These are phyloP conservation scores for Cebus imitator DNA, from an alignment of 2,113 vertebrate genomes.

Conservation along the genomic window DNA sequence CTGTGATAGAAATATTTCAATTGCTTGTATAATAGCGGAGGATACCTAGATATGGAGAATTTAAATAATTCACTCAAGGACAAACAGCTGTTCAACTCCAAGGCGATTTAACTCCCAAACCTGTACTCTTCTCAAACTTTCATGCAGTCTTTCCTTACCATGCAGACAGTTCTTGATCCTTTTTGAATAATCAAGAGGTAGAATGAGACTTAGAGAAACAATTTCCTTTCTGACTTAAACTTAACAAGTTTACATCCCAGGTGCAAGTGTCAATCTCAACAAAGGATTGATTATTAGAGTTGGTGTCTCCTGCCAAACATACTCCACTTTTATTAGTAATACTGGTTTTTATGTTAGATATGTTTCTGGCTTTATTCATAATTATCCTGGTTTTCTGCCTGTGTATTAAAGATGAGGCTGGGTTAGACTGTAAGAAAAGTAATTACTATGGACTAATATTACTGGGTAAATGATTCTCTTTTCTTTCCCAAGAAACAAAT, in stretches of 20 bases:
- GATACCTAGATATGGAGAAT: neutral
- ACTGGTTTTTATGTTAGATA: neutral
- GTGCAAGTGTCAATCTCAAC: neutral
- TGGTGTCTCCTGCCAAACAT: neutral
- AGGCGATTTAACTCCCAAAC: neutral
- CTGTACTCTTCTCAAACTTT: neutral
- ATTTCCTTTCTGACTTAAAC: neutral
- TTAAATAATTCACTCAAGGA: neutral
- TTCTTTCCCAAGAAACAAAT: neutral
- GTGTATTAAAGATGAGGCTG: neutral
- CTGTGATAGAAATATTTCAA: neutral
- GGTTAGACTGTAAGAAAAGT: neutral
- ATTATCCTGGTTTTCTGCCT: neutral
- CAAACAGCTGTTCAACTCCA: neutral
- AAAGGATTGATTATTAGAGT: neutral
- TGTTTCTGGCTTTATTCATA: constrained; percentile 8
- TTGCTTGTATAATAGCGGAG: neutral
- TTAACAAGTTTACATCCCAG: neutral
- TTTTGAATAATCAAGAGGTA: neutral
- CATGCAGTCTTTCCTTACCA: neutral
- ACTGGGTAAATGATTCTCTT: neutral
- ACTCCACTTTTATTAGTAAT: neutral
- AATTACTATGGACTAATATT: neutral
- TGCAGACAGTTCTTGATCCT: neutral
- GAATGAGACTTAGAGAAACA: neutral